Evolutionary conservation across 2,113 vertebrate species (phyloP).

Genomic region (Pseudorhombus dupliciocellatus): DNA sequence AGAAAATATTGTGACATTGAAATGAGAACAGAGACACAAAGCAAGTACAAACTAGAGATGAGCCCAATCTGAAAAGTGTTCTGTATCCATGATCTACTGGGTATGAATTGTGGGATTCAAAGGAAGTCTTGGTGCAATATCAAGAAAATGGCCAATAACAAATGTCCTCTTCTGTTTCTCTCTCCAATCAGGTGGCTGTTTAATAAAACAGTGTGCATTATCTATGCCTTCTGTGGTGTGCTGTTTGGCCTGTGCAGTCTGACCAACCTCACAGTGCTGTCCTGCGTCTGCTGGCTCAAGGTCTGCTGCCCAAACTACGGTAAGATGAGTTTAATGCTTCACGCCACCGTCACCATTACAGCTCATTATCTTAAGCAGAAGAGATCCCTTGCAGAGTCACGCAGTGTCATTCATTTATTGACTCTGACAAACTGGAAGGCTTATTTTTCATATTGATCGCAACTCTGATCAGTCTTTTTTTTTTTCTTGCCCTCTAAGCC

Average conservation of each 20-base stretch:
- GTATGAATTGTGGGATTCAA: conserved; percentile 18
- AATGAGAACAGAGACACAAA: too few relatives aligned
- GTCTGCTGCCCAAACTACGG: conserved; percentile 87
- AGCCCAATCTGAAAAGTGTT: neutral
- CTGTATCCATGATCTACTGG: neutral
- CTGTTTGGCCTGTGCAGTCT: conserved; percentile 88
- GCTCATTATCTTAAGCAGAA: neutral
- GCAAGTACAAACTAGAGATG: neutral
- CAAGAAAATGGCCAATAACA: neutral
- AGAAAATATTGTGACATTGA: neutral
- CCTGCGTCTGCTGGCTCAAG: conserved; percentile 89
- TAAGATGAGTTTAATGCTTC: conserved; percentile 62
- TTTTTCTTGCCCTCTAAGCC: neutral
- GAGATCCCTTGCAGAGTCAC: too few relatives aligned
- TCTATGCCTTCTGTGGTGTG: conserved; percentile 87
- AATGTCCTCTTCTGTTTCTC: conserved; percentile 6
- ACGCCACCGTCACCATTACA: neutral
- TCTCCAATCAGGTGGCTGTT: conserved; percentile 85
- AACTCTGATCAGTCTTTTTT: neutral
- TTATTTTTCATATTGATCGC: neutral
- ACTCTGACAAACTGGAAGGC: neutral
- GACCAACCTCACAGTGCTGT: conserved; percentile 85
- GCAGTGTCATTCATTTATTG: neutral
- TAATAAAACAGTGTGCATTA: conserved; percentile 67
- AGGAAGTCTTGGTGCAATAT: conserved; percentile 3